A percentile compares a stretch with the other conserved stretches of the same genome.
Evolutionary conservation across 92 coral and sea anemone species (phyloP).

Genomic region (Blastomussa wellsi): DNA sequence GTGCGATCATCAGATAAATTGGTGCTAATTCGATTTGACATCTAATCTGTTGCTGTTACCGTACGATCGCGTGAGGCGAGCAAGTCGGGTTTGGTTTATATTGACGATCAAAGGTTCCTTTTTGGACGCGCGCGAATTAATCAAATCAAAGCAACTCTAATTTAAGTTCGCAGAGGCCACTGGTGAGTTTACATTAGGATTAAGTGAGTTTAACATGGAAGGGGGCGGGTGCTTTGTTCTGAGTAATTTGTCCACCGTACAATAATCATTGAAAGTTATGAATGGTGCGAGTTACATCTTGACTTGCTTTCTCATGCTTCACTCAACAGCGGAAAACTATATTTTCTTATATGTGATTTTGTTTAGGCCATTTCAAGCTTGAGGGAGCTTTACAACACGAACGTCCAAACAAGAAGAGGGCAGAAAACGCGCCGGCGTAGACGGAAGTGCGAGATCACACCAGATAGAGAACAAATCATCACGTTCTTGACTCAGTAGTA

Average conservation of each 20-base stretch:
- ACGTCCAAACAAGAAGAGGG: not conserved
- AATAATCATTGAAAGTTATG: conserved; percentile 1
- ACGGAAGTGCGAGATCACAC: not conserved
- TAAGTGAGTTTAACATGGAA: conserved; percentile 6
- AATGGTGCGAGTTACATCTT: not conserved
- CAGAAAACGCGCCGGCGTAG: not conserved
- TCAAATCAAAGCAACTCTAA: not conserved
- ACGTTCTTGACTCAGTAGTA: not conserved
- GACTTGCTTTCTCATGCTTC: conserved; percentile 19
- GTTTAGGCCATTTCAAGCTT: not conserved
- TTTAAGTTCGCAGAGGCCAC: not conserved
- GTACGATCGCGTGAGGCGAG: conserved; percentile 1
- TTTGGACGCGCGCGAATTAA: not conserved
- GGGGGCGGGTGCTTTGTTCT: not conserved
- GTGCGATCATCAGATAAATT: conserved; percentile 40
- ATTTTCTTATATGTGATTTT: not conserved
- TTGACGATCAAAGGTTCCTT: conserved; percentile 8
- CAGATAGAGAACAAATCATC: not conserved
- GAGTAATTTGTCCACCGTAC: not conserved
- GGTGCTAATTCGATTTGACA: conserved; percentile 28
- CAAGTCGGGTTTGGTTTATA: not conserved
- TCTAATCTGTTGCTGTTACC: conserved; percentile 11
- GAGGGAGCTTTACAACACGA: not conserved
- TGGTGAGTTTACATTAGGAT: conserved; percentile 15
- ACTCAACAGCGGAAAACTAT: not conserved